These are phyloP conservation scores for Saturnia japonica DNA, from an alignment of 2,888 invertebrate genomes.

Conservation along the genomic window DNA sequence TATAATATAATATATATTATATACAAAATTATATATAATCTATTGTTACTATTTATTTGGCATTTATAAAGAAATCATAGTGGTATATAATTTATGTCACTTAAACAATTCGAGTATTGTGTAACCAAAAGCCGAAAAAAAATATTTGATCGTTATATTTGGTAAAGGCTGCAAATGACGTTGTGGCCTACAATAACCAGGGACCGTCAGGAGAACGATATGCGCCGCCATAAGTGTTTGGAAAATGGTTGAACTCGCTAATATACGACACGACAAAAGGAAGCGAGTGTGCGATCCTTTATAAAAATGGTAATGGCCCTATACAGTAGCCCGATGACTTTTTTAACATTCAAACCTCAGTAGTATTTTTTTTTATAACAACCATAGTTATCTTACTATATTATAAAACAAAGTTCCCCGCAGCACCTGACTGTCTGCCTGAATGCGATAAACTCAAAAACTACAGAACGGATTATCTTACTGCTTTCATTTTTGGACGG, in stretches of 20 bases:
- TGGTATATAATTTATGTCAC: too few relatives aligned
- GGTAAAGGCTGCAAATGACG: constrained; percentile 4
- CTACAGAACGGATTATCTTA: too few relatives aligned
- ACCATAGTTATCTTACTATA: background rate
- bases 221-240: constrained; percentile 5
- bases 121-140: too few relatives aligned
- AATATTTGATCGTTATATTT: background rate
- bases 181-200: constrained; percentile 5
- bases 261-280: constrained; percentile 10
- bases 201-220: background rate
- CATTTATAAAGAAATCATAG: too few relatives aligned
- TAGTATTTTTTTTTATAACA: background rate
- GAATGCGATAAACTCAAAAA: too few relatives aligned
- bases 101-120: too few relatives aligned
- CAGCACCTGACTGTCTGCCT: too few relatives aligned
- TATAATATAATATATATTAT: too few relatives aligned
- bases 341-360: background rate
- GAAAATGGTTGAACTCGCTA: constrained; percentile 11
- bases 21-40: too few relatives aligned
- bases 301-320: constrained; percentile 3
- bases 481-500: too few relatives aligned
- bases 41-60: too few relatives aligned
- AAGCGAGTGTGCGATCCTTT: constrained; percentile 1
- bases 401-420: too few relatives aligned
- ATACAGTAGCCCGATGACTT: background rate